Conservation (phyloP, 2,797 vertebrate species). For the Heteromormyrus szaboi region DNA sequence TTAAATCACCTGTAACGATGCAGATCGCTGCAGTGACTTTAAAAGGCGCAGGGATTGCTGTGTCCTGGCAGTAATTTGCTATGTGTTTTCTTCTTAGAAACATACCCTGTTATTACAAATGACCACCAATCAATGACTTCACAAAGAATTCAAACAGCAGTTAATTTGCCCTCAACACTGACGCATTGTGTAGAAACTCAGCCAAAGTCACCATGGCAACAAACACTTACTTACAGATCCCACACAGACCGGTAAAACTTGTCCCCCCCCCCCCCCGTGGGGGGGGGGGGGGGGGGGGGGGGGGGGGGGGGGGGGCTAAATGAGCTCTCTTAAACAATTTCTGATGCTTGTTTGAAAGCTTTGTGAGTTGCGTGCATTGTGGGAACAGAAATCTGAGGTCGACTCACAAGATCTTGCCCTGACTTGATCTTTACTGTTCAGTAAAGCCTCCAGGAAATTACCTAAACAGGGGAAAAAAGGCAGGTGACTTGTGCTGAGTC, state of each 20-base stretch:
- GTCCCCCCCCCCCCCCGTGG: background rate
- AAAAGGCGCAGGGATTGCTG: background rate
- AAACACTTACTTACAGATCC: slow-evolving; percentile 11
- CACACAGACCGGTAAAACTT: slow-evolving; percentile 14
- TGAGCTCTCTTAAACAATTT: background rate
- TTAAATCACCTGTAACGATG: slow-evolving; percentile 17
- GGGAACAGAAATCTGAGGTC: background rate
- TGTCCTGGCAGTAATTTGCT: background rate
- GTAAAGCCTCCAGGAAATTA: background rate
- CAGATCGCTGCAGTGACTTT: background rate
- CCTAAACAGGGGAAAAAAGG: background rate
- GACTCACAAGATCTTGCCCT: background rate
- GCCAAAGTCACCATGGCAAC: slow-evolving; percentile 17
- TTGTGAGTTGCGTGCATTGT: background rate
- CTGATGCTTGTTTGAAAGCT: background rate
- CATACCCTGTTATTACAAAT: background rate
- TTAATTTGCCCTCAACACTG: slow-evolving; percentile 6
- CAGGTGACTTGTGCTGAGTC: background rate
- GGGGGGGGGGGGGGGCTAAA: background rate
- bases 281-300: background rate
- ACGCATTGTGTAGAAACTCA: background rate
- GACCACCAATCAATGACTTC: background rate
- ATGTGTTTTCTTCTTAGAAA: background rate
- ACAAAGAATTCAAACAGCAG: slow-evolving; percentile 5
- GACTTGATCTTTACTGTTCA: background rate